Base-by-base conservation (phyloP, 2,797 vertebrate genomes). In the Catostomus latipinnis region DNA sequence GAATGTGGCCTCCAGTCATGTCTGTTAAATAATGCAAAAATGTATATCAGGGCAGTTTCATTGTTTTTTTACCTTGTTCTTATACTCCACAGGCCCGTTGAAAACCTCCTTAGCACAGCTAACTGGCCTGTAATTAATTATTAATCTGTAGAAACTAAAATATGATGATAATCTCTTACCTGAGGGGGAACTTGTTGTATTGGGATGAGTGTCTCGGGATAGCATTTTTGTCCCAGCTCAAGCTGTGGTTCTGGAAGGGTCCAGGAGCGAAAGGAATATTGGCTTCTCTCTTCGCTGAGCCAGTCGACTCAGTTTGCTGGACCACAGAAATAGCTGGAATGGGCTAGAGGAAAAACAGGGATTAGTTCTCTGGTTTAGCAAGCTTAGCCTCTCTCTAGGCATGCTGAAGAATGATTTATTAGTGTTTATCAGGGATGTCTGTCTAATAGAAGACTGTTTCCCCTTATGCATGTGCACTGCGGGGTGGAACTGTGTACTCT, bases 271-370 rank as follows among this genome's bases (percentile, higher is more conserved):
- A 88, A 22, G 87, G 62, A 0, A 16, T 61, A 1, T 6, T 10
- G 58, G 14, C 45, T 1, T 4, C 72, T 14, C 60, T 67, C 72
- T 82, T 81, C 3, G 6, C 57, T 0, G 83, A 14, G 5, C 11
- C 13, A 8, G 6, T 6, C 3, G 1, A 0, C 45, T 81, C 79
- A 2, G 10, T 22, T 5, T 4, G 46, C 45, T 68, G 87, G 22
- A 86, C 9, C 49, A 78, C 86, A 0, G 82, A 81, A 68, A 84
- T 65, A 9, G 70, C 84, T 68, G 91, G 90, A 3, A 86, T 57
- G 11, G 91, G 84, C 93, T 95, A 85, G 43, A 49, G 87, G 13
- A n/a, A 74, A 6, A 82, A 52, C 8, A 2, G 10, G 66, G 48
- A 56, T 78, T 71, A 63, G 22, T 48, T 53, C 12, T 46, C 8